Conservation (phyloP, 2,797 vertebrate genomes). For the Clangula hyemalis region DNA sequence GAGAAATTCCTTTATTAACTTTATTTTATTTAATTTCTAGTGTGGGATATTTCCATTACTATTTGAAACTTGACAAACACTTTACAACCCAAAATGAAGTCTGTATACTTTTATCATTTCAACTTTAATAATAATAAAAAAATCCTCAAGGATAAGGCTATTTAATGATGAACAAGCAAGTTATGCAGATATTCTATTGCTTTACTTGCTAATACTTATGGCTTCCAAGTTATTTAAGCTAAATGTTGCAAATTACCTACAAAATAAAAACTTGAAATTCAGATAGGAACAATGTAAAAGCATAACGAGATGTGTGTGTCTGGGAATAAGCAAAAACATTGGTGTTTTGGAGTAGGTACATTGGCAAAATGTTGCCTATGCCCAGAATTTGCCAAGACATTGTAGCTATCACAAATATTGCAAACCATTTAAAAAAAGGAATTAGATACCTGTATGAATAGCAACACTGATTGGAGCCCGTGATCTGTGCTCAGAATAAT, state of each 20-base stretch:
- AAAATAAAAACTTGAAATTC: constrained; percentile 1
- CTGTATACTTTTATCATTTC: neutral
- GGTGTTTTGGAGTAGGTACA: neutral
- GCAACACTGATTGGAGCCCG: neutral
- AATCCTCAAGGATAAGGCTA: neutral
- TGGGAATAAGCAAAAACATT: neutral
- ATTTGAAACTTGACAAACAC: constrained; percentile 38
- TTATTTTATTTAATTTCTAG: constrained; percentile 46
- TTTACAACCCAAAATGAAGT: neutral
- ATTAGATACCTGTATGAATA: neutral
- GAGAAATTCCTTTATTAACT: constrained; percentile 28
- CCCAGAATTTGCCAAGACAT: neutral
- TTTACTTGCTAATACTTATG: neutral
- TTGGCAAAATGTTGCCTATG: neutral
- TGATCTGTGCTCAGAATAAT: neutral
- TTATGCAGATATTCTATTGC: neutral
- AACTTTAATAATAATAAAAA: neutral
- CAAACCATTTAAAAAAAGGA: neutral
- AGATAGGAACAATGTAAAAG: neutral
- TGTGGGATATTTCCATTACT: constrained; percentile 24
- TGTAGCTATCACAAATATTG: neutral
- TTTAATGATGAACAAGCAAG: neutral
- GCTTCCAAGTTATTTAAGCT: neutral
- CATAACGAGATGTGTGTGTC: neutral
- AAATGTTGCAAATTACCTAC: neutral